Conservation (phyloP, 2,888 invertebrate species). For the Campoletis raptor region DNA sequence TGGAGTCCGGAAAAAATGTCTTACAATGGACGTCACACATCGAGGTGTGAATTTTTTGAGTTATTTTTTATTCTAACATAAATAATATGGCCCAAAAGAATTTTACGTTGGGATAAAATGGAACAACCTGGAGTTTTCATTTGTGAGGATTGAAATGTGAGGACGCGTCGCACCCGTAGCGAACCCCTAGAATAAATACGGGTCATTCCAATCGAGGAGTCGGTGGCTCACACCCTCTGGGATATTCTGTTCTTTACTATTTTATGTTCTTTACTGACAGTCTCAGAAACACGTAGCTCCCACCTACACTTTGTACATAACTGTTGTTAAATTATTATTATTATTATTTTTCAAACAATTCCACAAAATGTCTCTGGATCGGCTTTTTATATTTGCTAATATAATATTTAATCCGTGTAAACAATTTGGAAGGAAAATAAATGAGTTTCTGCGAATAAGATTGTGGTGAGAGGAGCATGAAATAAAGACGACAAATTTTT, state of each 20-base stretch:
- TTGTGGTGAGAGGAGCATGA: neutral
- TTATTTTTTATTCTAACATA: neutral
- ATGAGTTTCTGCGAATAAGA: neutral
- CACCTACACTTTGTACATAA: neutral
- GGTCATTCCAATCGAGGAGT: neutral
- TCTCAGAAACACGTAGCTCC: neutral
- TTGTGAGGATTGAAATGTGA: neutral
- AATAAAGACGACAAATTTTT: neutral
- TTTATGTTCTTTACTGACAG: neutral
- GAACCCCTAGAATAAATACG: neutral
- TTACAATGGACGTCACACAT: neutral
- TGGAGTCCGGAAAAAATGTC: conserved; percentile 23
- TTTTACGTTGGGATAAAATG: conserved; percentile 1
- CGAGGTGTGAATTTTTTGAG: neutral
- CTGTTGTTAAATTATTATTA: neutral
- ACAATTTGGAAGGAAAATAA: neutral
- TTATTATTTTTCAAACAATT: neutral
- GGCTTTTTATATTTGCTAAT: neutral
- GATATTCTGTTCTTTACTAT: neutral
- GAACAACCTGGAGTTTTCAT: conserved; percentile 6
- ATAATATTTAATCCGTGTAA: neutral
- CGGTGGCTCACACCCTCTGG: neutral
- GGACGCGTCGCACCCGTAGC: neutral
- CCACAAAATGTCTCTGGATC: neutral
- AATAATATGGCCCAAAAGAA: neutral